These are phyloP conservation scores for Siniperca undulata DNA, from an alignment of 2,797 vertebrate species.

Conservation along the genomic window DNA sequence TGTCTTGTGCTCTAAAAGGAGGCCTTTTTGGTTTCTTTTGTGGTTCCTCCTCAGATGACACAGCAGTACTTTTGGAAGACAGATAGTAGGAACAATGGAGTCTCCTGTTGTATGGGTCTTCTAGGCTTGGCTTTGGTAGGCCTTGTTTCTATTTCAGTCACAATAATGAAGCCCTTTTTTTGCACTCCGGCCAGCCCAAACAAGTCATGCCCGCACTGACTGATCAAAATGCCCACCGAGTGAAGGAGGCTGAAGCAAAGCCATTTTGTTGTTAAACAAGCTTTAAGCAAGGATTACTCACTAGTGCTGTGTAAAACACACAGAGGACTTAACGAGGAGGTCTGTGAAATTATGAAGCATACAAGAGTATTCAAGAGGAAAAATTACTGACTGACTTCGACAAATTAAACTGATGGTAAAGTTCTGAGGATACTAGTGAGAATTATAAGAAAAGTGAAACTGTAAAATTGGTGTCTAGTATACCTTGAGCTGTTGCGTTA, in stretches of 20 bases:
- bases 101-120: constrained; percentile 10
- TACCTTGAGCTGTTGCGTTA: neutral
- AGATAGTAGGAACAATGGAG: constrained; percentile 27
- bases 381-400: neutral
- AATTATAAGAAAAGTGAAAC: neutral
- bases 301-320: neutral
- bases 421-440: constrained; percentile 1
- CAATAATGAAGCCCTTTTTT: constrained; percentile 50
- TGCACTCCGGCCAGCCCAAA: constrained; percentile 3
- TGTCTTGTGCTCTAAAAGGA: constrained; percentile 48
- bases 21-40: constrained; percentile 30
- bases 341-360: constrained; percentile 16
- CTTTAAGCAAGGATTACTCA: neutral
- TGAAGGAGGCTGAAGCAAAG: constrained; percentile 7
- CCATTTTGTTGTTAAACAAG: constrained; percentile 18
- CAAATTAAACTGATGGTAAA: neutral
- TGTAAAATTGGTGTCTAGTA: neutral
- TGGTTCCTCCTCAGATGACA: constrained; percentile 19
- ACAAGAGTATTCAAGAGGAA: neutral
- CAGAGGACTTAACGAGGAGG: constrained; percentile 1
- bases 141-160: constrained; percentile 29
- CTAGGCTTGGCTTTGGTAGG: neutral
- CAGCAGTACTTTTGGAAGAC: constrained; percentile 33
- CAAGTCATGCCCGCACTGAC: constrained; percentile 11
- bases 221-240: constrained; percentile 39